Base-by-base conservation (phyloP, 2,797 vertebrate genomes). In the Linurgus olivaceus region DNA sequence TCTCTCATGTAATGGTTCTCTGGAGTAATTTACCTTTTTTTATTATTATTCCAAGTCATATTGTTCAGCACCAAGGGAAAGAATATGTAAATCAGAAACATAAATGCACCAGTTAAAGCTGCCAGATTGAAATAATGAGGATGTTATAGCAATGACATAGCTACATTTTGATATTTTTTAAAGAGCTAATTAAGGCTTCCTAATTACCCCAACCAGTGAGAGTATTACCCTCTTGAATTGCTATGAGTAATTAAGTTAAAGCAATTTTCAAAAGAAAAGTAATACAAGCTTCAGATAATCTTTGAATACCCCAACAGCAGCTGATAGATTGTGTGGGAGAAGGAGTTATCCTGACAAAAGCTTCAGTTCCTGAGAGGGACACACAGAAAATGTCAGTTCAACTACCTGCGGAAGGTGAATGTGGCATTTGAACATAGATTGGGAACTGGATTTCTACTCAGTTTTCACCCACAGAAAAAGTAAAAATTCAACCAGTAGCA, bases 81-180 rank as follows among this genome's bases (percentile, higher is more conserved):
- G 52, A 85, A 94, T 95, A 98, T 96, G 97, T 94, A 98, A 97
- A 98, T 97, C 71, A 96, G 92, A 91, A 94, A 50, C 82, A 93
- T 96, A 97, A 96, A 96, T 67, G 68, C 81, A 84, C 77, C 94
- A 93, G 86, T 94, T 96, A 95, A 93, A 96, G 9, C 83, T 95
- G 93, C 91, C 96, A 92, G 93, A 90, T 42, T 85, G 91, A 97
- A 96, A 91, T 97, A 98, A 98, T 94, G 96, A 97, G 95, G 66
- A 47, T 82, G 54, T 93, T 97, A 94, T 2, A 94, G 87, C 78
- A 95, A 92, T 94, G 96, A 74, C 85, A 96, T 89, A 87, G 93
- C 90, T 92, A 94, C 68, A 33, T 92, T 94, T 88, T 89, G 67
- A 50, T 89, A 88, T 96, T 95, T 94, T 96, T 59, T 38, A 74